Base-by-base conservation (phyloP, 2,888 invertebrate genomes). In the Alcis repandata region DNA sequence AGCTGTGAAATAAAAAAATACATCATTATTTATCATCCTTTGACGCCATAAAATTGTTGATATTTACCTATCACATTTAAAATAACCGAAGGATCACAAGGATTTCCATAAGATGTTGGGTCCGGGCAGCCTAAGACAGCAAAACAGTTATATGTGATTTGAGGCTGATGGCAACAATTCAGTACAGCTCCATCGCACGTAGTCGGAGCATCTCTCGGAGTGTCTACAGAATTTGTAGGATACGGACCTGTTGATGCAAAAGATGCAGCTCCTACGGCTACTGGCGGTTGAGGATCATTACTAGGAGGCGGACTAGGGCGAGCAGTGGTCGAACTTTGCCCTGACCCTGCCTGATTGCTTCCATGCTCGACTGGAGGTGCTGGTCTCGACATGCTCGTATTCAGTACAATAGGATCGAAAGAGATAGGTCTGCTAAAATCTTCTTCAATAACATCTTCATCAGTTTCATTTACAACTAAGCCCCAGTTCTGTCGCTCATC, bases 401-500 rank as follows among this genome's bases (percentile, higher is more conserved):
- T 76, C 6, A 82, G 68, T 38, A 40, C 67, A 46, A 89, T 82
- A 4, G 87, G 83, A 41, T 80, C 80, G 67, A 87, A 89, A 1
- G 88, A 87, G 43, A 90, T 85, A 0, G 89, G 88, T 58, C 89
- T 81, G 15, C 66, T 75, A 19, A 75, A 80, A 13, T 86, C 81
- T 4, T 79, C 75, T 15, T 74, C 77, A 1, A 77, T 79, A 36
- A 79, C 77, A 67, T 70, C 67, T 58, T 70, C 51, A 8, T 79
- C 80, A 43, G 84, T 71, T 54, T 81, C 77, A 65, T 87, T 85
- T 1, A 79, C 46, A 3, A 86, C 69, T 1, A 87, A 49, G 2
- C 91, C 91, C 89, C 90, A 90, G 65, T 88, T 90, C 72, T 86
- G 88, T 61, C 86, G 84, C 2, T 80, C 75, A 59, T 91, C 89